Conservation (phyloP, 30 jellyfish, hydroid and myxozoan genomes). For the Aurelia aurita complex sp. Pacific region DNA sequence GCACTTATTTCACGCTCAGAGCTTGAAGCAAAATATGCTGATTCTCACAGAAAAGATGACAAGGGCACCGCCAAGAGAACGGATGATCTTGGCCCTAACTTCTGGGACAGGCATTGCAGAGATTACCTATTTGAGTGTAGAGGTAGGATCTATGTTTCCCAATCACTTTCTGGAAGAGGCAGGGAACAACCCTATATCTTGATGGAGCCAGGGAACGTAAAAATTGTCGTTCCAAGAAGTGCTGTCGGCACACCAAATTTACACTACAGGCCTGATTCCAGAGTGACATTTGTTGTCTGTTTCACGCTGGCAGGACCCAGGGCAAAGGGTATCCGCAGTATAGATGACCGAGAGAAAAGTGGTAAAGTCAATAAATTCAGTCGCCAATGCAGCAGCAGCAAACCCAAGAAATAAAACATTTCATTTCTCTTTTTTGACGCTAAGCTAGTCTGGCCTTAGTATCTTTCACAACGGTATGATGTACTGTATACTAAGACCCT, state of each 20-base stretch:
- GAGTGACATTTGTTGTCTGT: slow-evolving; percentile 42
- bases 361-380: neutral
- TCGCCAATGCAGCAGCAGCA: slow-evolving; percentile 29
- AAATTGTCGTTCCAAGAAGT: slow-evolving; percentile 21
- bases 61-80: neutral
- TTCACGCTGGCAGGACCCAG: slow-evolving; percentile 41
- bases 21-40: slow-evolving; percentile 15
- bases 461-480: too few species aligned
- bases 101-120: slow-evolving; percentile 49
- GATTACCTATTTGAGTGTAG: slow-evolving; percentile 38
- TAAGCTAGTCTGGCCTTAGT: too few species aligned
- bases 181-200: slow-evolving; percentile 8
- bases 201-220: slow-evolving; percentile 53
- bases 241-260: slow-evolving; percentile 24
- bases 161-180: neutral
- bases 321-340: slow-evolving; percentile 25
- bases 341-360: slow-evolving; percentile 1
- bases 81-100: slow-evolving; percentile 22
- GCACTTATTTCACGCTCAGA: slow-evolving; percentile 14
- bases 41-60: neutral
- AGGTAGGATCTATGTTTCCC: slow-evolving; percentile 38
- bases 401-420: too few species aligned
- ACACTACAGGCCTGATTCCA: slow-evolving; percentile 46
- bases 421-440: too few species aligned
- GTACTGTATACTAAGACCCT: too few species aligned